These are phyloP conservation scores for Allacma fusca DNA, from an alignment of 2,888 invertebrate species.

Conservation along the genomic window DNA sequence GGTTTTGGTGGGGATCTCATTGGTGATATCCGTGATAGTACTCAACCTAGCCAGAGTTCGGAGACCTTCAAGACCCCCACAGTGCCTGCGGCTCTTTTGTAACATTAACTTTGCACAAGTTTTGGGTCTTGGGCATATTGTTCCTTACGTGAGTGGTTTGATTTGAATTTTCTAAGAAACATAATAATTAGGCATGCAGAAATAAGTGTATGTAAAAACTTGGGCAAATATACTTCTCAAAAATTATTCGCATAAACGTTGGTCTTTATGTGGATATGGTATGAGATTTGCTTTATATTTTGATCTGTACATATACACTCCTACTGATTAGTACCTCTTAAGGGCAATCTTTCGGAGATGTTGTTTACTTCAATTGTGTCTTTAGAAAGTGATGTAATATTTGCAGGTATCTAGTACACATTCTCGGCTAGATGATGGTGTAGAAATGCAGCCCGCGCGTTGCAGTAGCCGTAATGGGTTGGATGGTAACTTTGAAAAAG, in stretches of 20 bases:
- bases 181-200: no score
- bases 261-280: neutral
- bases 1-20: constrained; percentile 67
- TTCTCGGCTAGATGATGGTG: constrained; percentile 58
- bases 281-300: no score
- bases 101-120: constrained; percentile 61
- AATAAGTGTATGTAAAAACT: no score
- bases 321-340: no score
- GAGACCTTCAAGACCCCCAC: constrained; percentile 66
- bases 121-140: constrained; percentile 61
- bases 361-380: no score
- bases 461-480: constrained; percentile 48
- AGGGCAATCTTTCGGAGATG: no score
- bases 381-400: neutral
- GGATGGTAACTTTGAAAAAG: constrained; percentile 49
- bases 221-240: no score
- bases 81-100: constrained; percentile 58
- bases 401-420: constrained; percentile 59
- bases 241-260: no score
- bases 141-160: constrained; percentile 62
- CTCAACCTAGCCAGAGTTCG: constrained; percentile 68
- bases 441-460: constrained; percentile 56
- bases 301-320: no score
- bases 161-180: no score
- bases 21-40: constrained; percentile 68